Percentiles rank a stretch among this genome's conserved stretches.
Conservation (phyloP, 2,797 vertebrate genomes). For the Mormyrus hasselquistii region DNA sequence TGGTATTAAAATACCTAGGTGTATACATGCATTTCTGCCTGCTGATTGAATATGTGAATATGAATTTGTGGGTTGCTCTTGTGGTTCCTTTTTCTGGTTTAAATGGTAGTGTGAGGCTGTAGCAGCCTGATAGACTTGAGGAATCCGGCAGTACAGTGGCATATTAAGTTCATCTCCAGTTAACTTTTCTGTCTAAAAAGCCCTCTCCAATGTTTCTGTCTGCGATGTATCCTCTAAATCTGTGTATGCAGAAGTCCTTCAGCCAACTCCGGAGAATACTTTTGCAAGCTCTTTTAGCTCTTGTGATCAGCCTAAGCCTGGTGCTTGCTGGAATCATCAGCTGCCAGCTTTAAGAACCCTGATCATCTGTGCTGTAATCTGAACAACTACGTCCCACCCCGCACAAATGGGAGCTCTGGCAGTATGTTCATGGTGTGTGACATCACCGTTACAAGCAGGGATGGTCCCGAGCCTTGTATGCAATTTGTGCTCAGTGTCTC, state of each 20-base stretch:
- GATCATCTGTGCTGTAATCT: conserved; percentile 17
- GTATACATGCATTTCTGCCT: background rate
- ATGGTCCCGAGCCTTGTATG: background rate
- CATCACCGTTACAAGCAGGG: background rate
- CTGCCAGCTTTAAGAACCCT: background rate
- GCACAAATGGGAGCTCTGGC: background rate
- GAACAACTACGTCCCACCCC: background rate
- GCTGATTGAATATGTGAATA: conserved; percentile 1
- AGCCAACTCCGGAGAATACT: background rate
- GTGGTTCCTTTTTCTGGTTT: background rate
- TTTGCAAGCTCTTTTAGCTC: background rate
- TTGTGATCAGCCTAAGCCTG: background rate
- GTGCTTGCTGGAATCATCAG: conserved; percentile 7
- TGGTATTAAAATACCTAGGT: background rate
- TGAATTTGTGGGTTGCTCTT: background rate
- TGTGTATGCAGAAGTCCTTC: background rate
- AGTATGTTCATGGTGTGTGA: background rate
- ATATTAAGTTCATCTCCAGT: background rate
- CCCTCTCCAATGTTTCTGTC: background rate
- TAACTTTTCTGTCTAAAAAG: background rate
- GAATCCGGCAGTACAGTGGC: background rate
- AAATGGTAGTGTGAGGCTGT: background rate
- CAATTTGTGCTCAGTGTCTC: background rate
- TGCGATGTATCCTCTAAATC: background rate
- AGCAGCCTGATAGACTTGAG: background rate